Percentiles rank a stretch among this genome's conserved stretches.
These are phyloP conservation scores for Sinosuthora webbiana DNA, from an alignment of 2,113 vertebrate species.

Conservation along the genomic window DNA sequence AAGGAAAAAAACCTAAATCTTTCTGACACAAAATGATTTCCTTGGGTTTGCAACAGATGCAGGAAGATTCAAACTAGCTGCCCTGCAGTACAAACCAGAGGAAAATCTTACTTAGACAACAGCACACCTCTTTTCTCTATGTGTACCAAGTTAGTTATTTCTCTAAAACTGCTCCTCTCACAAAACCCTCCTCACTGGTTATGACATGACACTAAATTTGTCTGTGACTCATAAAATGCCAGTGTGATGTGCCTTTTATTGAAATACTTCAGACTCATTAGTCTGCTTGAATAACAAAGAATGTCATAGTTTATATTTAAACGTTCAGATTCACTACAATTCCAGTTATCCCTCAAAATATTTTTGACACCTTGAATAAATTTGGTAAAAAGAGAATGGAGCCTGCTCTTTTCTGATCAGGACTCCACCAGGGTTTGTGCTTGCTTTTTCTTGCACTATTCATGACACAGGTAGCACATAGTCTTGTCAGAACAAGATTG, in stretches of 20 bases:
- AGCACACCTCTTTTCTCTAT: background rate
- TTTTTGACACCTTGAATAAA: background rate
- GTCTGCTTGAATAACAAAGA: slow-evolving; percentile 40
- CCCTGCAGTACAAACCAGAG: background rate
- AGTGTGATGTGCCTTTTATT: slow-evolving; percentile 11
- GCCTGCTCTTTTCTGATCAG: background rate
- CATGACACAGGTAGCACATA: accelerated
- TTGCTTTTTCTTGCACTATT: background rate
- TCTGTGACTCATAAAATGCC: slow-evolving; percentile 32
- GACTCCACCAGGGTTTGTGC: background rate
- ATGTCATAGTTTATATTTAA: slow-evolving; percentile 10
- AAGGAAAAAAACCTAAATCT: background rate
- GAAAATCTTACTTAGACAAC: background rate
- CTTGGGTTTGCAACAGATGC: background rate
- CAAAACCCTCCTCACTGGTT: background rate
- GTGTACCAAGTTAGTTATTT: background rate
- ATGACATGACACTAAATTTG: background rate
- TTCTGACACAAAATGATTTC: background rate
- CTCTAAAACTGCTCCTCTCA: background rate
- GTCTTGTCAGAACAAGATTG: background rate
- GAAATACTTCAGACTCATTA: slow-evolving; percentile 40
- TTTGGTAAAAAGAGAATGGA: background rate
- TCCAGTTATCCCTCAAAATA: background rate
- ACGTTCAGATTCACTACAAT: background rate
- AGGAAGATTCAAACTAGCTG: background rate